These are phyloP conservation scores for Drosophila miranda DNA, from an alignment of 1,140 invertebrate species.

Conservation along the genomic window DNA sequence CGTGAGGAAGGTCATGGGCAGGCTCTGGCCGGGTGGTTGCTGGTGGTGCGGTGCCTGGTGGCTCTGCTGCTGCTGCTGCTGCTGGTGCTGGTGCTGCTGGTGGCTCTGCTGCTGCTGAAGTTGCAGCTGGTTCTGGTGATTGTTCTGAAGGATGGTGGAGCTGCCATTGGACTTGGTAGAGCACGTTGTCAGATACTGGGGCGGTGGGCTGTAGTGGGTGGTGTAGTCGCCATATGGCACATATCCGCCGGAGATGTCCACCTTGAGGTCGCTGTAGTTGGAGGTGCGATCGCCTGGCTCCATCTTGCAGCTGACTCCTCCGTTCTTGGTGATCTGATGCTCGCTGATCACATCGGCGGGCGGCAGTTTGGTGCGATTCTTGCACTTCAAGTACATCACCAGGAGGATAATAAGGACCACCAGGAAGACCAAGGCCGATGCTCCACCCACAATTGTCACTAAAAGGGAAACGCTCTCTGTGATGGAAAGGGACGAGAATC, in stretches of 20 bases:
- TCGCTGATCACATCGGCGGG: conserved; percentile 81
- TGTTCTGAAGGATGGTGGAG: conserved; percentile 76
- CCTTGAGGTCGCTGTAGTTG: conserved; percentile 95
- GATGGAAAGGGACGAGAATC: background rate
- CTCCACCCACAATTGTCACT: conserved; percentile 73
- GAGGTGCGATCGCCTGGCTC: conserved; percentile 93
- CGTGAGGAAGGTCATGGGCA: conserved; percentile 79
- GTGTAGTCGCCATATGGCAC: conserved; percentile 94
- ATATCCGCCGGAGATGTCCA: conserved; percentile 94
- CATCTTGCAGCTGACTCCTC: conserved; percentile 72
- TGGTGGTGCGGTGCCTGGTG: conserved; percentile 49
- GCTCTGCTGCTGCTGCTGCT: conserved; percentile 29
- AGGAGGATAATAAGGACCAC: conserved; percentile 71
- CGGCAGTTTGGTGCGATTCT: conserved; percentile 75
- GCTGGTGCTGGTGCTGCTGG: conserved; percentile 57
- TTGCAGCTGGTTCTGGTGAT: conserved; percentile 77
- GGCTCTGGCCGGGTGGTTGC: conserved; percentile 32
- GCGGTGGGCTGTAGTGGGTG: conserved; percentile 89
- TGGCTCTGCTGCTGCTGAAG: conserved; percentile 70
- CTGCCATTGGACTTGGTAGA: conserved; percentile 80
- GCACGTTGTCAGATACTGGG: conserved; percentile 80
- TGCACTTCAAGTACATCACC: conserved; percentile 75
- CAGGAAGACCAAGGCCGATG: conserved; percentile 64
- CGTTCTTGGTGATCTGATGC: conserved; percentile 79
- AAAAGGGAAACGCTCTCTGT: conserved; percentile 71